Conservation (phyloP, 1,140 invertebrate genomes). For the Drosophila sp. region DNA sequence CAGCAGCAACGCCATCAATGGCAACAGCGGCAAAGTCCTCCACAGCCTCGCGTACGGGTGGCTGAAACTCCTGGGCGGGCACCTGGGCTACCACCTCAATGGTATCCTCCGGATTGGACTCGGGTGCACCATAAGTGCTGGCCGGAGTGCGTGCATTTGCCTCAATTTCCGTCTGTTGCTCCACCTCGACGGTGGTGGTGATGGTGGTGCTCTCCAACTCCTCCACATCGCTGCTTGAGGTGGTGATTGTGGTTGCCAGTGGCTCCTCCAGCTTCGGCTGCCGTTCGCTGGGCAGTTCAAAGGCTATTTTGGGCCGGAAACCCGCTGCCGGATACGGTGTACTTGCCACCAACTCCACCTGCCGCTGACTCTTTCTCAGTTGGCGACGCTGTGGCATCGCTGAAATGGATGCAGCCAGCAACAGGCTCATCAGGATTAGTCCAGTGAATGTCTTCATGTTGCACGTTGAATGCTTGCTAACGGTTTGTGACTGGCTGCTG, state of each 20-base stretch:
- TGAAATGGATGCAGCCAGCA: slow-evolving; percentile 40
- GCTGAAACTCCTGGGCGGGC: slow-evolving; percentile 76
- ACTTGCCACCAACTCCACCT: slow-evolving; percentile 69
- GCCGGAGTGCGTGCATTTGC: slow-evolving; percentile 61
- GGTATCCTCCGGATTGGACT: slow-evolving; percentile 49
- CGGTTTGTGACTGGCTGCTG: slow-evolving; percentile 71
- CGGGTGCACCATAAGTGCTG: slow-evolving; percentile 66
- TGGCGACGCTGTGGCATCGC: slow-evolving; percentile 60
- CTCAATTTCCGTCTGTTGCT: slow-evolving; percentile 52
- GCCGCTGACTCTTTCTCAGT: slow-evolving; percentile 65
- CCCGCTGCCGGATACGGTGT: slow-evolving; percentile 78
- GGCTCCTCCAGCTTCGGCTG: slow-evolving; percentile 61
- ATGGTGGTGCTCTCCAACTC: slow-evolving; percentile 54
- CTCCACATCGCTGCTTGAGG: slow-evolving; percentile 39
- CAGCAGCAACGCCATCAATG: slow-evolving; percentile 52
- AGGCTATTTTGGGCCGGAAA: slow-evolving; percentile 70
- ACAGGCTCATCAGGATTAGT: slow-evolving; percentile 47
- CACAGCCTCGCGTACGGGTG: slow-evolving; percentile 68
- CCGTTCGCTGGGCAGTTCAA: slow-evolving; percentile 67
- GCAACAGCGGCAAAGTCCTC: slow-evolving; percentile 70
- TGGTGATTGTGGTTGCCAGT: slow-evolving; percentile 31
- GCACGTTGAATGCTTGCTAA: slow-evolving; percentile 56
- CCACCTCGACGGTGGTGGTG: slow-evolving; percentile 21
- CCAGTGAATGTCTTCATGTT: slow-evolving; percentile 44
- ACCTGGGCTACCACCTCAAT: slow-evolving; percentile 65